Percentiles rank a stretch among this genome's conserved stretches.
These are phyloP conservation scores for Drosophila nikananu DNA, from an alignment of 1,140 invertebrate genomes.

Conservation along the genomic window DNA sequence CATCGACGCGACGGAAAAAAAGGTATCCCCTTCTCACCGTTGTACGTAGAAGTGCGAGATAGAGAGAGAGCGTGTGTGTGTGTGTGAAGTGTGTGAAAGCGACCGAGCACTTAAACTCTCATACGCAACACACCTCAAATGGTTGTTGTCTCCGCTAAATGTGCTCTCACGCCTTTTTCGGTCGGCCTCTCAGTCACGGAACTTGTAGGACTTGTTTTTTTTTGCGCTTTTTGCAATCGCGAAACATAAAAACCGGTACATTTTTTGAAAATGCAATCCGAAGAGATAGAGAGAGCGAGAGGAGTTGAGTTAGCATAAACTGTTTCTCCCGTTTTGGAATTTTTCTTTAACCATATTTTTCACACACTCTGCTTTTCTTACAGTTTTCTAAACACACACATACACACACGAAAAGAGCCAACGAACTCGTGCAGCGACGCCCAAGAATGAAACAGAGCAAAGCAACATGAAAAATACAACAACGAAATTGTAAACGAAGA, in stretches of 20 bases:
- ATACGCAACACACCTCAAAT: slow-evolving; percentile 72
- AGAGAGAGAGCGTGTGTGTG: background rate
- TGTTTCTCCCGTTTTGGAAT: slow-evolving; percentile 50
- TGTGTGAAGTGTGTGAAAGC: slow-evolving; percentile 25
- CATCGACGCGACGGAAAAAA: slow-evolving; percentile 22
- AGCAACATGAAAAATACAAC: slow-evolving; percentile 78
- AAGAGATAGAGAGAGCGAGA: slow-evolving; percentile 18
- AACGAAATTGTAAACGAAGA: slow-evolving; percentile 61
- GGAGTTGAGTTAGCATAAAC: slow-evolving; percentile 22
- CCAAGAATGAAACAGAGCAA: slow-evolving; percentile 79
- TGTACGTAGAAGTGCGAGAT: slow-evolving; percentile 37
- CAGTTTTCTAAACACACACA: slow-evolving; percentile 77
- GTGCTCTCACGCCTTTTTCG: slow-evolving; percentile 35
- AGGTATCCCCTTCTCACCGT: slow-evolving; percentile 41
- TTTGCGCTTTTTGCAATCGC: slow-evolving; percentile 65
- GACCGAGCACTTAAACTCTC: slow-evolving; percentile 55
- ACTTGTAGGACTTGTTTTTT: slow-evolving; percentile 80
- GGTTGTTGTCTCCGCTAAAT: slow-evolving; percentile 67
- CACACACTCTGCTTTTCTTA: slow-evolving; percentile 78
- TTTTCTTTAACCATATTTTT: slow-evolving; percentile 74
- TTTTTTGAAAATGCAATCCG: slow-evolving; percentile 53
- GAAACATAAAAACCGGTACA: slow-evolving; percentile 78
- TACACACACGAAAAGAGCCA: slow-evolving; percentile 53
- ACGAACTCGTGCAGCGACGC: slow-evolving; percentile 79
- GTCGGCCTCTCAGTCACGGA: slow-evolving; percentile 33